Conservation (phyloP, 2,113 vertebrate genomes). For the Shinisaurus crocodilurus region DNA sequence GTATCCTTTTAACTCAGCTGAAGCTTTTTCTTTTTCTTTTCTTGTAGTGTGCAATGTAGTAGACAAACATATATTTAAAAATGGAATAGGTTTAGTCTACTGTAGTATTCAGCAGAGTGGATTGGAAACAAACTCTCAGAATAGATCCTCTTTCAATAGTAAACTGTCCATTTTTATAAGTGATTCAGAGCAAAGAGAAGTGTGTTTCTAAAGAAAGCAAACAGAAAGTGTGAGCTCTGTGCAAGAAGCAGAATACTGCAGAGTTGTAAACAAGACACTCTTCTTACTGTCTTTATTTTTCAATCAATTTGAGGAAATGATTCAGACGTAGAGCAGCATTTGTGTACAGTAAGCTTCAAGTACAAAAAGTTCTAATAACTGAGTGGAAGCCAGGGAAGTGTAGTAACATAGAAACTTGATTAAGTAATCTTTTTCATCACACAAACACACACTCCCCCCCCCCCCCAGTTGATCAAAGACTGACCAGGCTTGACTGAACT, state of each 20-base stretch:
- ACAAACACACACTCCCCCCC: neutral
- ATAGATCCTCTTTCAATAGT: neutral
- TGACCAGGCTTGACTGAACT: slow-evolving; percentile 10
- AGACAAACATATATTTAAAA: slow-evolving; percentile 36
- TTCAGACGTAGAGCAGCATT: slow-evolving; percentile 22
- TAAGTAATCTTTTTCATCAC: neutral
- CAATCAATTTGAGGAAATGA: slow-evolving; percentile 46
- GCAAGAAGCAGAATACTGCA: slow-evolving; percentile 47
- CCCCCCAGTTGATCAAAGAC: slow-evolving; percentile 16
- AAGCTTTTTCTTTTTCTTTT: neutral
- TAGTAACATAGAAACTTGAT: slow-evolving; percentile 15
- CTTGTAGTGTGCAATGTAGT: neutral
- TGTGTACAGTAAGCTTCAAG: neutral
- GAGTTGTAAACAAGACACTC: slow-evolving; percentile 39
- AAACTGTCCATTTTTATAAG: neutral
- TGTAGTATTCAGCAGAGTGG: neutral
- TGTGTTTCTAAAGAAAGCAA: slow-evolving; percentile 29
- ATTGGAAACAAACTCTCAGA: slow-evolving; percentile 8
- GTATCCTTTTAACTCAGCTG: neutral
- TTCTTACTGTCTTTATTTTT: neutral
- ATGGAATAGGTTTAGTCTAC: slow-evolving; percentile 7
- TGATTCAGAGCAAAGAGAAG: slow-evolving; percentile 34
- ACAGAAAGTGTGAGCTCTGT: slow-evolving; percentile 24
- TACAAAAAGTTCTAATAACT: slow-evolving; percentile 46
- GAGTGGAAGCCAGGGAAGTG: slow-evolving; percentile 23